A percentile compares a stretch with the other conserved stretches of the same genome.
phyloP scores from a whole-genome alignment of 1,140 invertebrate genomes.

The Heliconius congener region DNA sequence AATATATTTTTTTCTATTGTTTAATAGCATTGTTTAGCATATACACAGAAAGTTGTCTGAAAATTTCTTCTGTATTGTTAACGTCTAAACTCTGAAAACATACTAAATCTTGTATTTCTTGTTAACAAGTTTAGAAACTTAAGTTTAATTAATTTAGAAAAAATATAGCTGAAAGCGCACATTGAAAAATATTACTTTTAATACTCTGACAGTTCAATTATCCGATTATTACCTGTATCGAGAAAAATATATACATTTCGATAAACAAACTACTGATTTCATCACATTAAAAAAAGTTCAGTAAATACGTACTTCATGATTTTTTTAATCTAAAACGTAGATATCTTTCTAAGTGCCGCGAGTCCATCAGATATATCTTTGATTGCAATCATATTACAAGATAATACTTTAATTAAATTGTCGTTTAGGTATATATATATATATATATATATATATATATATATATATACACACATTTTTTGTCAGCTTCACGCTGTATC shows the following conservation, averaged over 20 bases:
- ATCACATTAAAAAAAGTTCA: not conserved
- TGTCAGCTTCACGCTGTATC: no score
- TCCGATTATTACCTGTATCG: not conserved
- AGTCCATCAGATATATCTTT: not conserved
- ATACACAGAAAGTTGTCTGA: not conserved
- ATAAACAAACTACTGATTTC: not conserved
- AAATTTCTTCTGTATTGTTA: no score
- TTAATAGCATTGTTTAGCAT: no score
- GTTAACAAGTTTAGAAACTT: no score
- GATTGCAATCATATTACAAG: slow-evolving; percentile 3
- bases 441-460: not conserved
- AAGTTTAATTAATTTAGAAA: no score
- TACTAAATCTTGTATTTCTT: no score
- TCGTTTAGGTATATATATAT: not conserved
- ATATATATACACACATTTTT: not conserved
- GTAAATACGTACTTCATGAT: not conserved
- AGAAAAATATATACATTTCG: not conserved
- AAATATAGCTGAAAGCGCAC: no score
- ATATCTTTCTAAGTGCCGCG: not conserved
- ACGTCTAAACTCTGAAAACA: no score
- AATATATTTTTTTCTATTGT: not conserved
- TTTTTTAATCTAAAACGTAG: not conserved
- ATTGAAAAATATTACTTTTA: no score
- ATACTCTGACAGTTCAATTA: no score
- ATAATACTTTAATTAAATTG: slow-evolving; percentile 3